Percentiles rank a stretch among this genome's conserved stretches.
These are phyloP conservation scores for Lymantria monacha DNA, from an alignment of 2,888 invertebrate species.

Conservation along the genomic window DNA sequence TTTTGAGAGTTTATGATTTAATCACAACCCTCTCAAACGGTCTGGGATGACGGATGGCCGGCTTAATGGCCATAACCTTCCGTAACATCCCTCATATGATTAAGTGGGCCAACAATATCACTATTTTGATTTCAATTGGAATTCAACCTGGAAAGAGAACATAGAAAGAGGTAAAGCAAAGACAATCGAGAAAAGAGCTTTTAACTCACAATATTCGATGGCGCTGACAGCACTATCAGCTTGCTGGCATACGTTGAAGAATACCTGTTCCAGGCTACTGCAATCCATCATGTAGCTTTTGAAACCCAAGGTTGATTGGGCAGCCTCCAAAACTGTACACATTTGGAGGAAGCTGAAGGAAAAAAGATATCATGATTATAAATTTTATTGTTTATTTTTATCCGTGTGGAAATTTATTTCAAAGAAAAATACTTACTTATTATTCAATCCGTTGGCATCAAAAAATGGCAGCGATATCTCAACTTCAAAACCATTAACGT, in stretches of 20 bases:
- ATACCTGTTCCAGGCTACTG: conserved; percentile 85
- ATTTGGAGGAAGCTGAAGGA: conserved; percentile 66
- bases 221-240: conserved; percentile 47
- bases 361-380: not conserved
- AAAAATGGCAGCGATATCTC: conserved; percentile 77
- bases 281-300: conserved; percentile 80
- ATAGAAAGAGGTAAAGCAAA: no score
- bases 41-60: no score
- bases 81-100: no score
- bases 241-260: conserved; percentile 76
- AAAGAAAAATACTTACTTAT: conserved; percentile 64
- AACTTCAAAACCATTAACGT: conserved; percentile 61
- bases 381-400: no score
- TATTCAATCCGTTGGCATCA: conserved; percentile 70
- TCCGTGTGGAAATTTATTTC: no score
- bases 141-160: no score
- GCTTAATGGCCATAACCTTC: no score
- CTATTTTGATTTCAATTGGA: no score
- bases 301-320: conserved; percentile 64
- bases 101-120: no score
- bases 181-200: no score
- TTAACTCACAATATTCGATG: conserved; percentile 39
- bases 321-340: conserved; percentile 72
- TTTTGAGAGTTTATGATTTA: no score
- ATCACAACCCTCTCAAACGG: no score